Evolutionary conservation across 2,888 invertebrate species (phyloP).

Genomic region (Pyralis farinalis): DNA sequence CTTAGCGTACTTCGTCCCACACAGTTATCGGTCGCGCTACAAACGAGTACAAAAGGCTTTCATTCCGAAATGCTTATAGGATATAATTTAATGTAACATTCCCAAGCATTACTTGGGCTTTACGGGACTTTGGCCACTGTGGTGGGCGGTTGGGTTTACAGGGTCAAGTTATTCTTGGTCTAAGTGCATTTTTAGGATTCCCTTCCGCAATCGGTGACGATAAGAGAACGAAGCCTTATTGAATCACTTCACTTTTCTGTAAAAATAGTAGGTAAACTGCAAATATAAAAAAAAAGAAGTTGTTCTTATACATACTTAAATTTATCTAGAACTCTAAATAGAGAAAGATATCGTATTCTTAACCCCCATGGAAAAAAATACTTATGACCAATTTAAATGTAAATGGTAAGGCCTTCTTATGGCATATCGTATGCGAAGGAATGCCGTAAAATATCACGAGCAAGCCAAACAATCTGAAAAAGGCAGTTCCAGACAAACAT

Average conservation of each 20-base stretch:
- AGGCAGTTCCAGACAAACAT: not conserved
- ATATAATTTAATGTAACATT: not conserved
- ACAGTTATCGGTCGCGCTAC: not conserved
- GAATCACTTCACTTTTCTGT: no score
- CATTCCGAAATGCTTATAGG: not conserved
- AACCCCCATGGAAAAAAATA: no score
- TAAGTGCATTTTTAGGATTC: no score
- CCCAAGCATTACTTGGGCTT: not conserved
- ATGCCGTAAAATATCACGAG: not conserved
- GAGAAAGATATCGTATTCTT: no score
- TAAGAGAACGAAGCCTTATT: no score
- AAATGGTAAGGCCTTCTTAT: no score
- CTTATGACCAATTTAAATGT: no score
- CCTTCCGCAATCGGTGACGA: no score
- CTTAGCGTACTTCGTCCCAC: not conserved
- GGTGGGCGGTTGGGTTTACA: not conserved
- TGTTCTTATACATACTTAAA: no score
- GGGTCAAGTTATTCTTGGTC: not conserved
- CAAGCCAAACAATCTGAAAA: not conserved
- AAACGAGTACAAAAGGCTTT: slow-evolving; percentile 1
- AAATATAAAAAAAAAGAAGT: no score
- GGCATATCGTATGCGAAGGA: not conserved
- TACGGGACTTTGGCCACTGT: not conserved
- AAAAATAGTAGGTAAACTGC: no score
- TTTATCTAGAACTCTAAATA: no score